Percentiles rank a stretch among this genome's conserved stretches.
phyloP scores from a whole-genome alignment of 2,797 vertebrate species.

The Benthosema pterotum region DNA sequence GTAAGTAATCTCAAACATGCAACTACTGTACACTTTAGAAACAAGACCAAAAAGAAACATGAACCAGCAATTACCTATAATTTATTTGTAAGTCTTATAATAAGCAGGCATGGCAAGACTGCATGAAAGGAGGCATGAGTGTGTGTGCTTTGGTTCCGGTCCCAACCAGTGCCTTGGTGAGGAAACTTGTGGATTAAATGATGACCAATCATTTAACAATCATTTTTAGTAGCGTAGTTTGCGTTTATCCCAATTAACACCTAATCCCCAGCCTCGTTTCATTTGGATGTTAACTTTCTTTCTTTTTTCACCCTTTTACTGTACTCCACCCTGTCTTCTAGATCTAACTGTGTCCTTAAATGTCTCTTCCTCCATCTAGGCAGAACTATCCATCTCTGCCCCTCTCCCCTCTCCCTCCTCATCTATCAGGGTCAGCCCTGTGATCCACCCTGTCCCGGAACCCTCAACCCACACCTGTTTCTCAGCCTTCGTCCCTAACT shows the following conservation, averaged over 20 bases:
- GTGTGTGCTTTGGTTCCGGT: no score
- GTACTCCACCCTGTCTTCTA: constrained; percentile 61
- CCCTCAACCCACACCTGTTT: constrained; percentile 55
- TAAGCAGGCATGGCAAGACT: no score
- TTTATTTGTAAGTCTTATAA: no score
- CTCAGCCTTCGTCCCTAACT: constrained; percentile 31
- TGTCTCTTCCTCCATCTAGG: constrained; percentile 60
- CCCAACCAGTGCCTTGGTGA: no score
- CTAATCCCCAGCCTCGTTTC: background rate
- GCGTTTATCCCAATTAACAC: background rate
- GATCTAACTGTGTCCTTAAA: constrained; percentile 31
- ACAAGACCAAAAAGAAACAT: no score
- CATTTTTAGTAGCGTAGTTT: background rate
- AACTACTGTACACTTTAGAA: no score
- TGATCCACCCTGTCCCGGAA: constrained; percentile 66
- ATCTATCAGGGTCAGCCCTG: constrained; percentile 22
- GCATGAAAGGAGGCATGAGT: no score
- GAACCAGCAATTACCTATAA: no score
- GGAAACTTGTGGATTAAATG: no score
- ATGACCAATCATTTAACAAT: no score
- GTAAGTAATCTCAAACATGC: no score
- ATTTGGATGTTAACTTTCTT: background rate
- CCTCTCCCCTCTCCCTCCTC: constrained; percentile 51
- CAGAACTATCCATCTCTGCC: constrained; percentile 30
- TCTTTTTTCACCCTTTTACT: constrained; percentile 24